Evolutionary conservation across 2,797 vertebrate species (phyloP), one percentile per base, ranked within the genome.

Genomic region (Enoplosus armatus): DNA sequence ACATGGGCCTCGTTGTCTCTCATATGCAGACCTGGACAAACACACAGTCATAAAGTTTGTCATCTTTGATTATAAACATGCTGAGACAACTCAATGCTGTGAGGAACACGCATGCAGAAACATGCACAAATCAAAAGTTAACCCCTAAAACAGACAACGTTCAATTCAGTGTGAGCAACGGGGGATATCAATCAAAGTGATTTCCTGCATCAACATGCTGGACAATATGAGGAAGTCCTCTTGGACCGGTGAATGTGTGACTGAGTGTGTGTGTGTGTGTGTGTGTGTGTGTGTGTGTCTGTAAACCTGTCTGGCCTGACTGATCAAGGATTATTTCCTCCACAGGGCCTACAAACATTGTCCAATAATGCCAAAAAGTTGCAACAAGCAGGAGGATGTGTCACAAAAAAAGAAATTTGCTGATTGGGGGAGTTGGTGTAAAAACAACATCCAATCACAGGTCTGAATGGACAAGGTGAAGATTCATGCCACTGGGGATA

Each of bases 211-310:
- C 87, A 91, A 82, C 84, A 84, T 80, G 54, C 35, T 55, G 77
- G 75, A 94, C 93, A 94, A 93, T 93, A 83, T 87, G 64, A 88
- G 90, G 92, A 93, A 91, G 89, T 89, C 50, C 63, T 90, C 74
- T 74, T 75, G 41, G 59, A 79, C 62, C 37, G 24, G 56, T 79
- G 72, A 35, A 5, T 39, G 41, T 64, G 65, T 71, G 72, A 35
- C 4, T 39, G 41, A 62, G 65, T 71, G 79, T 58, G 58, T 60
- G 41, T 63, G 31, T 47, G 33, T 59, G 27, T 73, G 39, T 41
- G 35, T 53, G 72, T 43, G 63, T 76, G 41, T 53, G 26, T 31
- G 59, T 53, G 58, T 54, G 33, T 66, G 43, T 70, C 5, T 61
- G 24, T 59, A 62, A 66, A 79, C 35, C 33, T 60, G 16, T 8